Evolutionary conservation across 2,113 vertebrate genomes (phyloP).

Genomic region (Excalfactoria chinensis): DNA sequence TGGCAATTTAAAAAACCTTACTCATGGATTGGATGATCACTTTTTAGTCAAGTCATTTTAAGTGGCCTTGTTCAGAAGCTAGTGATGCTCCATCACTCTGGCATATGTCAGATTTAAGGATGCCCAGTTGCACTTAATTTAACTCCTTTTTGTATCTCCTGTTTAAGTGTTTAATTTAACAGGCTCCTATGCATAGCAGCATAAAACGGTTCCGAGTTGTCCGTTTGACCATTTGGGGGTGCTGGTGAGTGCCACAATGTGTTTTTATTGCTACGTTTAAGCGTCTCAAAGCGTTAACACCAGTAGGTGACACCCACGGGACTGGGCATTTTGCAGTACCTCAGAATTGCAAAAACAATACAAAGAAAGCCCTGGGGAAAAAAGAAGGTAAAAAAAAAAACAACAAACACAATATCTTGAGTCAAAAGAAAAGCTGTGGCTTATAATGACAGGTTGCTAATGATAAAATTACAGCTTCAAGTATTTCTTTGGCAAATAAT

Average conservation of each 20-base stretch:
- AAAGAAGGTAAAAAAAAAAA: not conserved
- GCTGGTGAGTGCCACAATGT: not conserved
- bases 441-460: not conserved
- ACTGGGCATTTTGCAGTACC: not conserved
- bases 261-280: not conserved
- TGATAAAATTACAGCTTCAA: not conserved
- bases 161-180: not conserved
- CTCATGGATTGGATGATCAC: not conserved
- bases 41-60: not conserved
- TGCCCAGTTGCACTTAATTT: not conserved
- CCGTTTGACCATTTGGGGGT: not conserved
- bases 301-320: not conserved
- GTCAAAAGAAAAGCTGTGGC: not conserved
- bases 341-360: not conserved
- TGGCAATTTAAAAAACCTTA: not conserved
- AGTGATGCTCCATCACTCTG: not conserved
- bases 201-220: not conserved
- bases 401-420: not conserved
- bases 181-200: not conserved
- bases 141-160: not conserved
- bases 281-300: not conserved
- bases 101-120: not conserved
- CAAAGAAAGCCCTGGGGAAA: not conserved
- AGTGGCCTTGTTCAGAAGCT: not conserved
- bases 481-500: not conserved